phyloP scores from a whole-genome alignment of 2,113 vertebrate species.

The Orcinus orca region DNA sequence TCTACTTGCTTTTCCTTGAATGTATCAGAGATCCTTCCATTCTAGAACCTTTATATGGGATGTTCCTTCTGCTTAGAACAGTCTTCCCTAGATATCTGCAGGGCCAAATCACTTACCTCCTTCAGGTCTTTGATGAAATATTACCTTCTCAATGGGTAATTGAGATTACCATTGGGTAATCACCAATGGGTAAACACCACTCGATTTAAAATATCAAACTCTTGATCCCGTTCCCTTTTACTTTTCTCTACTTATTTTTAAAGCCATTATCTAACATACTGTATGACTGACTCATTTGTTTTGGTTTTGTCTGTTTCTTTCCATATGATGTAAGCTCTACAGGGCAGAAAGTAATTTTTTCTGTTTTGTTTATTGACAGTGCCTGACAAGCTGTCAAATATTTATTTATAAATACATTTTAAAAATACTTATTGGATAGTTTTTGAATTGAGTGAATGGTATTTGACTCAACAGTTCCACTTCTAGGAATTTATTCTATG shows the following conservation, averaged over 20 bases:
- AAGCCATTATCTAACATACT: not conserved
- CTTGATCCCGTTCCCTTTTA: not conserved
- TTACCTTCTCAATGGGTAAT: not conserved
- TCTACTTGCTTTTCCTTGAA: not conserved
- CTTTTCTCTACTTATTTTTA: not conserved
- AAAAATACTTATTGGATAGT: not conserved
- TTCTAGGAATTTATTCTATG: not conserved
- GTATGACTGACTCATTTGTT: not conserved
- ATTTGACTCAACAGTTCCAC: not conserved
- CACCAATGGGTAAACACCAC: too few species aligned
- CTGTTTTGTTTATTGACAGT: not conserved
- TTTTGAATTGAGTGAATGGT: not conserved
- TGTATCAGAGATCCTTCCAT: not conserved
- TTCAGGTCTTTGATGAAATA: not conserved
- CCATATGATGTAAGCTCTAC: not conserved
- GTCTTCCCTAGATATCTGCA: not conserved
- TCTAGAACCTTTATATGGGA: not conserved
- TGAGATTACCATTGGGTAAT: too few species aligned
- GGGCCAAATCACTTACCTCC: not conserved
- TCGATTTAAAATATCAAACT: not conserved
- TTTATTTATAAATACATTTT: not conserved
- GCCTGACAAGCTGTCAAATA: not conserved
- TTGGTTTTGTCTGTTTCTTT: not conserved
- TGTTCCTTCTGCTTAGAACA: not conserved
- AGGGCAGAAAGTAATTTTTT: not conserved